phyloP scores from a whole-genome alignment of 2,113 vertebrate species.

The Paedocypris sp. region DNA sequence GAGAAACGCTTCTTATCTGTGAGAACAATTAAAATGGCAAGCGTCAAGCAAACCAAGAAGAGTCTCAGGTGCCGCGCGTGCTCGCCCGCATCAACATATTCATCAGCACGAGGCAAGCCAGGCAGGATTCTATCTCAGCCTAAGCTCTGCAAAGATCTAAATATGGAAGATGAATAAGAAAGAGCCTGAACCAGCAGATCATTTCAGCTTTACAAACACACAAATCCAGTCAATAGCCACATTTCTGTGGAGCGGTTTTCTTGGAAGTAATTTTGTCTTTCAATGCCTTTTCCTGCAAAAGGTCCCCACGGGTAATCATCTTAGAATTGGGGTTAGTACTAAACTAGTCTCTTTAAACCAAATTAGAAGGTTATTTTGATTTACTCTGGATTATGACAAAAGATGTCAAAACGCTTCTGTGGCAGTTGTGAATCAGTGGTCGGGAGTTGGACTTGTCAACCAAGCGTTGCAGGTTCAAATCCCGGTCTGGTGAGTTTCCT shows the following conservation, averaged over 20 bases:
- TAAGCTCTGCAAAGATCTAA: conserved; percentile 1
- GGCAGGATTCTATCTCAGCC: neutral
- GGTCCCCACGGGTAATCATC: no score
- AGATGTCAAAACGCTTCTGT: no score
- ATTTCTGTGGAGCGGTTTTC: neutral
- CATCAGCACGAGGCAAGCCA: neutral
- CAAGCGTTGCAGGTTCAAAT: no score
- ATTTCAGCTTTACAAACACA: neutral
- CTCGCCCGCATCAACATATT: neutral
- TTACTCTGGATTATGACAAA: no score
- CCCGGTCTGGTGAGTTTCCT: no score
- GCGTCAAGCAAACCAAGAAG: neutral
- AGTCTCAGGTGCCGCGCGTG: neutral
- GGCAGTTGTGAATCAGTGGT: no score
- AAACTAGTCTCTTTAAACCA: no score
- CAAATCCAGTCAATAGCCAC: neutral
- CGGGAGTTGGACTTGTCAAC: no score
- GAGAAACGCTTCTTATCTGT: conserved; percentile 7
- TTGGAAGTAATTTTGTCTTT: no score
- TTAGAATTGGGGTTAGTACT: no score
- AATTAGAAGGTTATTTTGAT: no score
- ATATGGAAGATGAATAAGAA: neutral
- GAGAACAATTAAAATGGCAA: conserved; percentile 1
- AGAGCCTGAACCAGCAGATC: neutral
- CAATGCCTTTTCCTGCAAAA: no score